Percentiles rank a stretch among this genome's conserved stretches.
Conservation (phyloP, 1,140 invertebrate species). For the Hyposmocoma kahamanoa region DNA sequence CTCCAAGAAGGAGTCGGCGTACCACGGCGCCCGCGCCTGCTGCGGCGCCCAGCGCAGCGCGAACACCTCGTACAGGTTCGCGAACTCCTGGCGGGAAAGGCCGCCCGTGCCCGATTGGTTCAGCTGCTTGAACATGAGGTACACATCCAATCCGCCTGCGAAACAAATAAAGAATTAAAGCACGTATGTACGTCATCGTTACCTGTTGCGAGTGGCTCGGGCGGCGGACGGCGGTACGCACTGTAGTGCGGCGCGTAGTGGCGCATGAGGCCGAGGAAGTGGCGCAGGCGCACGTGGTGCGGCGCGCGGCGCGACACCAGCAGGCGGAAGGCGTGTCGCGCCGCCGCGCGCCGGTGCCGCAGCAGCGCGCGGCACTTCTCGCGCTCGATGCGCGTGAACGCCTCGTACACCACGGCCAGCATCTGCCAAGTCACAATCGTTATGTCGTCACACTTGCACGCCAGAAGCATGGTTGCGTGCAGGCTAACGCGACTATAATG, state of each 20-base stretch:
- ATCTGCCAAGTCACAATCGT: too few relatives aligned
- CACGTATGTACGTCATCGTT: too few relatives aligned
- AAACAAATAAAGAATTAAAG: background rate
- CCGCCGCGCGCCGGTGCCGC: slow-evolving; percentile 88
- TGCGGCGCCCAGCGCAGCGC: slow-evolving; percentile 84
- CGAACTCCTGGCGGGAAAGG: slow-evolving; percentile 84
- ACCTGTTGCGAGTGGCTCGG: too few relatives aligned
- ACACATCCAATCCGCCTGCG: slow-evolving; percentile 83
- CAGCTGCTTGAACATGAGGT: slow-evolving; percentile 88
- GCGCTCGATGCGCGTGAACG: slow-evolving; percentile 90
- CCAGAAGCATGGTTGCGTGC: too few relatives aligned
- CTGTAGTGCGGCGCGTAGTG: slow-evolving; percentile 85
- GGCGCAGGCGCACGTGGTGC: slow-evolving; percentile 79
- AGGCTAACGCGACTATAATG: too few relatives aligned
- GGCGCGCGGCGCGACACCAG: slow-evolving; percentile 84
- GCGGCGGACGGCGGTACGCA: slow-evolving; percentile 55
- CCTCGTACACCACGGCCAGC: slow-evolving; percentile 93
- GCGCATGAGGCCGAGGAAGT: slow-evolving; percentile 88
- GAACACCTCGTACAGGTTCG: slow-evolving; percentile 82
- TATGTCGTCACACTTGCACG: too few relatives aligned
- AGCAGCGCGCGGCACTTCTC: slow-evolving; percentile 90
- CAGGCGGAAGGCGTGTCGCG: slow-evolving; percentile 87
- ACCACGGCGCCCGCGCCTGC: slow-evolving; percentile 82
- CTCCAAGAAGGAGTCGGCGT: slow-evolving; percentile 77
- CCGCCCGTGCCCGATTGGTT: slow-evolving; percentile 80